Evolutionary conservation across 2,888 invertebrate species (phyloP), one percentile per base, ranked within the genome.

Genomic region (Leucophenga maculata): DNA sequence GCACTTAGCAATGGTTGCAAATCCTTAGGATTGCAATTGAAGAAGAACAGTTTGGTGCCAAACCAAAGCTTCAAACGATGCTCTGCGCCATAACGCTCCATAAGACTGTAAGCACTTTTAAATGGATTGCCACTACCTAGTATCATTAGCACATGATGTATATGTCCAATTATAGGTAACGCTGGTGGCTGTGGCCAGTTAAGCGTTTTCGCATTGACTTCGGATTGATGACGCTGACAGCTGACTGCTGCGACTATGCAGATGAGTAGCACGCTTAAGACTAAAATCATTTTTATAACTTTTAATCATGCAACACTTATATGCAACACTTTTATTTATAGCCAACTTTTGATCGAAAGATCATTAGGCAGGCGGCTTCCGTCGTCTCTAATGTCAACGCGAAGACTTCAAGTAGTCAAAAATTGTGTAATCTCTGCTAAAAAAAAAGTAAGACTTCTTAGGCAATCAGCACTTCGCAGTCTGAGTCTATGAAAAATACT

Each of bases 21-120:
- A 16, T 80, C 80, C 73, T 75, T 77, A 4, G 80, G 80, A 70
- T 80, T 80, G 20, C 77, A 78, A 31, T 77, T 77, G n/a, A 80
- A 18, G 0, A 83, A 26, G 6, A 80, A 83, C 60, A 80, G 74
- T 20, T 76, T 78, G 0, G 72, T 70, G 72, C 80, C 80, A 20
- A 80, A 31, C 80, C 80, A 80, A 3, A 80, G 50, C 6, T 80
- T 83, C 0, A 68, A 71, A 0, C 80, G 82, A 67, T 80, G 80
- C 18, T 83, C 77, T 68, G 67, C 69, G 6, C 80, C 14, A 31
- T 77, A 76, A 0, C 20, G 46, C 18, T 50, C 48, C 31, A 83
- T 64, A 14, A 80, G 26, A 0, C 75, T 48, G 0, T 69, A 1
- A 50, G 72, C 74, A 1, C 72, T 67, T 16, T 69, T 72, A 9